Percentiles rank a stretch among this genome's conserved stretches.
phyloP scores from a whole-genome alignment of 2,888 invertebrate genomes.

The Epistrophella euchroma region DNA sequence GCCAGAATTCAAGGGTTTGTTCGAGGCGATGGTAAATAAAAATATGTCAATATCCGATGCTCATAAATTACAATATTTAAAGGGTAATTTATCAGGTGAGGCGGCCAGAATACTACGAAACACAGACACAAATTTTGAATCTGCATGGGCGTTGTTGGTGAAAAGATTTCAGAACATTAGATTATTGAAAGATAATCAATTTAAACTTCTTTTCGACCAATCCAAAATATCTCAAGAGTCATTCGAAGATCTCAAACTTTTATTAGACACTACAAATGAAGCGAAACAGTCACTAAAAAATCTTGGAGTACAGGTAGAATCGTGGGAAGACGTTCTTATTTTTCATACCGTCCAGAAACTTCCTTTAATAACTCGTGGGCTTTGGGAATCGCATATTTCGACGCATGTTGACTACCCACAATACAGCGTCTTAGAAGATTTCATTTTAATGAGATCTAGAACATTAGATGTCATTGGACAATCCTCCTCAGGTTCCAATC shows the following conservation, averaged over 20 bases:
- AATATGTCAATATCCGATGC: conserved; percentile 37
- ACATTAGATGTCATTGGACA: conserved; percentile 32
- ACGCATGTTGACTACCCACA: conserved; percentile 30
- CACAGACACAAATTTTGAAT: conserved; percentile 41
- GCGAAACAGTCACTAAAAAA: conserved; percentile 22
- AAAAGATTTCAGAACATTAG: conserved; percentile 38
- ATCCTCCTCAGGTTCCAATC: background rate
- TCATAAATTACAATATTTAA: conserved; percentile 31
- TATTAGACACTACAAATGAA: conserved; percentile 25
- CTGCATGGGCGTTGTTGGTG: conserved; percentile 30
- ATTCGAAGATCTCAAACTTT: conserved; percentile 4
- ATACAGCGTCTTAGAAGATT: conserved; percentile 21
- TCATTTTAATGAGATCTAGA: conserved; percentile 34
- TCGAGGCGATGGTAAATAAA: conserved; percentile 18
- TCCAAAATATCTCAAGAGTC: background rate
- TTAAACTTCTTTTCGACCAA: background rate
- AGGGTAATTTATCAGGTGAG: background rate
- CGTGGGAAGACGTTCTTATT: conserved; percentile 51
- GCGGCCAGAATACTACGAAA: background rate
- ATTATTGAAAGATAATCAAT: conserved; percentile 30
- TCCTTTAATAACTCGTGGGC: conserved; percentile 6
- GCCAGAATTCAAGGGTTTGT: conserved; percentile 20
- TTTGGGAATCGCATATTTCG: conserved; percentile 39
- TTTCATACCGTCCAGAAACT: conserved; percentile 38
- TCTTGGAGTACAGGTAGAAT: conserved; percentile 32